phyloP scores from a whole-genome alignment of 2,113 vertebrate species.

The Siniperca chuatsi region DNA sequence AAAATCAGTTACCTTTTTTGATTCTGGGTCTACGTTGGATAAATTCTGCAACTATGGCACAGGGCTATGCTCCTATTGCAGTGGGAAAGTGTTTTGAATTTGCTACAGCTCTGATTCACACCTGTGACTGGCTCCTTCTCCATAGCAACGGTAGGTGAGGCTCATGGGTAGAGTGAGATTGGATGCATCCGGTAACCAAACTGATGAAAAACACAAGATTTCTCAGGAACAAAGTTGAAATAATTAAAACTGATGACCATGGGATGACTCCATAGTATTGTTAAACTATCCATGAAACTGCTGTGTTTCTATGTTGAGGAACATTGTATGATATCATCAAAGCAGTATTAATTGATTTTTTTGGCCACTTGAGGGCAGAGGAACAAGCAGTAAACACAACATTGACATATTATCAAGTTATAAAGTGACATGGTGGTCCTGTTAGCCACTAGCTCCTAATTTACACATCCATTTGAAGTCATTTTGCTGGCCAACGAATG shows the following conservation, averaged over 20 bases:
- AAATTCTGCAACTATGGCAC: not conserved
- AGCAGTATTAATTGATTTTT: not conserved
- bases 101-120: not conserved
- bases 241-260: not conserved
- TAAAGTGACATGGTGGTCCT: not conserved
- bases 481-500: not conserved
- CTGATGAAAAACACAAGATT: too few species aligned
- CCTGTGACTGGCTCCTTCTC: not conserved
- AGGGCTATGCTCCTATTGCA: not conserved
- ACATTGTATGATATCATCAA: not conserved
- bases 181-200: too few species aligned
- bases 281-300: not conserved
- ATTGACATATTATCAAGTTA: too few species aligned
- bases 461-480: not conserved
- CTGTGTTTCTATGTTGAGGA: not conserved
- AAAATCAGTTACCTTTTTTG: not conserved
- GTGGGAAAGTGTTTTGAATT: slow-evolving; percentile 8
- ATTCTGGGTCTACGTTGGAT: not conserved
- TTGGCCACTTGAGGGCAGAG: too few species aligned
- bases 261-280: not conserved
- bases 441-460: not conserved
- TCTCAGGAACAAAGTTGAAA: not conserved
- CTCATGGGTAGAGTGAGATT: not conserved
- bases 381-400: too few species aligned
- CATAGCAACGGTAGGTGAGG: not conserved